Evolutionary conservation across 2,113 vertebrate genomes (phyloP).

Genomic region (Athene cunicularia): DNA sequence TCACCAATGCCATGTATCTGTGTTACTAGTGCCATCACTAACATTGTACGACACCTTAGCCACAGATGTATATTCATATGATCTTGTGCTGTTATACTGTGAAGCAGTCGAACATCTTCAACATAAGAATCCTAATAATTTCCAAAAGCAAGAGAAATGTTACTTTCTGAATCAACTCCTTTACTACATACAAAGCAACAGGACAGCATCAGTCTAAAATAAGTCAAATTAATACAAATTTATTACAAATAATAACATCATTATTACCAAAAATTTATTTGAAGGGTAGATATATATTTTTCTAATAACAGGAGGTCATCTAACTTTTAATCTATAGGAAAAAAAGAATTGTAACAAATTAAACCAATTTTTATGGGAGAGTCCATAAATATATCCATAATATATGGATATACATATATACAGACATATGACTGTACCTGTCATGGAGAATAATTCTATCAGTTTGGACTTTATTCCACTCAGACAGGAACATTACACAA

Average conservation of each 20-base stretch:
- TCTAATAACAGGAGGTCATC: not conserved
- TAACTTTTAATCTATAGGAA: not conserved
- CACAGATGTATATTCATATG: slow-evolving; percentile 78
- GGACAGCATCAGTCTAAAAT: not conserved
- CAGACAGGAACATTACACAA: not conserved
- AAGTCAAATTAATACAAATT: not conserved
- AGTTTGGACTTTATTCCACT: not conserved
- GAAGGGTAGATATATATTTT: not conserved
- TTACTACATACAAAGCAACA: not conserved
- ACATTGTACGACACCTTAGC: slow-evolving; percentile 81
- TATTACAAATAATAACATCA: not conserved
- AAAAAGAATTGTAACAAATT: not conserved
- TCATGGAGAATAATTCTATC: not conserved
- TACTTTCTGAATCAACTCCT: not conserved
- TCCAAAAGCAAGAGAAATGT: slow-evolving; percentile 46
- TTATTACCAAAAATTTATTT: not conserved
- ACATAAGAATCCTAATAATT: not conserved
- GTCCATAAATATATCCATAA: not conserved
- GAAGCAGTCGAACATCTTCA: slow-evolving; percentile 33
- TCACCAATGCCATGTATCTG: slow-evolving; percentile 68
- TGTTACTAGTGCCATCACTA: slow-evolving; percentile 75
- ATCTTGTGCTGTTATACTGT: slow-evolving; percentile 73
- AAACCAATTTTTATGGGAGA: not conserved
- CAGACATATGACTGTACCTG: not conserved
- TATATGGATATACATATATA: no score